Evolutionary conservation across 2,113 vertebrate species (phyloP), one percentile per base, ranked within the genome.

Genomic region (Helogale parvula): DNA sequence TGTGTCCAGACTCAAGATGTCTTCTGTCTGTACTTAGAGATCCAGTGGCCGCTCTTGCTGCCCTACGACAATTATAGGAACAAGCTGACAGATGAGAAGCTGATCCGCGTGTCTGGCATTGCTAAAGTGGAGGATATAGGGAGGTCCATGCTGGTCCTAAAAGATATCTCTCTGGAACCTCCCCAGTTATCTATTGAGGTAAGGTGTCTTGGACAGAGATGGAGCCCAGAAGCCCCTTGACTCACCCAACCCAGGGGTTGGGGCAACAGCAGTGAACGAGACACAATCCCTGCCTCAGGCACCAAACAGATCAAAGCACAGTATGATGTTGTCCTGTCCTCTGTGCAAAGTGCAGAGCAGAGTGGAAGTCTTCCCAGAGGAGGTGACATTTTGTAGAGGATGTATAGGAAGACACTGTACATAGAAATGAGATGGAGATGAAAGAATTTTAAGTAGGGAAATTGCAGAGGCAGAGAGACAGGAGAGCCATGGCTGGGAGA

Each of bases 111-210:
- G 21, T 97, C 98, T 0, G 99, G 97, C 16, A 0, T 99, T 0
- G 97, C 82, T 0, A 98, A 99, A 74, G 96, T 98, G 76, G 97
- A 96, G 45, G 19, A 93, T 7, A 66, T 95, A 0, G 93, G 98
- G 9, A 86, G 91, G 11, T 83, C 69, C 0, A 98, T 97, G 85
- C 96, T 99, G 88, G 97, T 98, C 0, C 90, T 98, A 47, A 95
- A 98, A 52, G 98, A 99, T 52, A 54, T 99, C 31, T 98, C 98
- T 38, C 97, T 99, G 85, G 93, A 89, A 25, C 93, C 96, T 33
- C 99, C 99, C 1, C 81, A 97, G 7, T 52, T 99, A 15, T 54
- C 68, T 3, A 84, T 99, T 65, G 95, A 86, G 0, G 99, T 99
- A 69, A 98, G 98, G n/a, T 12, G 1, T 68, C 38, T 94, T 93